A percentile compares a stretch with the other conserved stretches of the same genome.
phyloP scores from a whole-genome alignment of 2,888 invertebrate genomes.

The Cataglyphis albicans region DNA sequence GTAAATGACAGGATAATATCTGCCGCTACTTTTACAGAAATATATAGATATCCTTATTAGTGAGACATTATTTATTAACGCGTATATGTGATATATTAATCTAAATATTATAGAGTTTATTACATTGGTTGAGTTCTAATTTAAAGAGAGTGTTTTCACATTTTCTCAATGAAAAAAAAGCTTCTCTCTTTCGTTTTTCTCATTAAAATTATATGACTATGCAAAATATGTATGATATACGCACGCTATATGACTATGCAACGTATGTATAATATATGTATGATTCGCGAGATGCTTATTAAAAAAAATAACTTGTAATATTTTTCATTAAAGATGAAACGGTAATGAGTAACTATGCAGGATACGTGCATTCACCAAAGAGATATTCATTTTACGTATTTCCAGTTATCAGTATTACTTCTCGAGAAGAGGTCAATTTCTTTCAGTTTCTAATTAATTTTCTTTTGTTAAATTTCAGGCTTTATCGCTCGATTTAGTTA shows the following conservation, averaged over 20 bases:
- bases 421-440: background rate
- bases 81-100: background rate
- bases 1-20: background rate
- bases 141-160: slow-evolving; percentile 6
- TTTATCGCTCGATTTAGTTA: background rate
- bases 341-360: slow-evolving; percentile 6
- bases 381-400: slow-evolving; percentile 23
- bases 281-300: slow-evolving; percentile 1
- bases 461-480: background rate
- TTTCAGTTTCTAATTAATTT: background rate
- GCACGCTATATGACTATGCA: background rate
- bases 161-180: background rate
- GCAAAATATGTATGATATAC: background rate
- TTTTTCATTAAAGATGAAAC: background rate
- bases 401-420: slow-evolving; percentile 2
- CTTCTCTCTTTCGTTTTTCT: slow-evolving; percentile 6
- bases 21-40: background rate
- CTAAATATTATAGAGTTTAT: background rate
- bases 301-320: background rate
- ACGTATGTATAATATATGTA: background rate
- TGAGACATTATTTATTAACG: background rate
- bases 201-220: slow-evolving; percentile 1
- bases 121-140: background rate
- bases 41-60: background rate
- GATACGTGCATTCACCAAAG: background rate